phyloP scores from a whole-genome alignment of 2,797 vertebrate species.

The Rhyacichthys aspro region DNA sequence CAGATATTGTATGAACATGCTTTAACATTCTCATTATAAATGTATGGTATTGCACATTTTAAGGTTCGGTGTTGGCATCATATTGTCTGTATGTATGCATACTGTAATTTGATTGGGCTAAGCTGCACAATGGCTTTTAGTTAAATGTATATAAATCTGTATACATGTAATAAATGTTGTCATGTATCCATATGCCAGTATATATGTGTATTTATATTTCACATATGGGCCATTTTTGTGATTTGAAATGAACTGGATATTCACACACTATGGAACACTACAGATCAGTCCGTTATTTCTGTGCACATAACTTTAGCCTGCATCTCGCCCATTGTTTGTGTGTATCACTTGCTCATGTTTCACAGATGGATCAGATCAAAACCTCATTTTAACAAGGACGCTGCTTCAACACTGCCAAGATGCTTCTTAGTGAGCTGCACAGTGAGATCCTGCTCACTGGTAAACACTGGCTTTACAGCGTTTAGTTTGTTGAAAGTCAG shows the following conservation, averaged over 20 bases:
- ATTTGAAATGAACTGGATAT: conserved; percentile 1
- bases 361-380: background rate
- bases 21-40: conserved; percentile 10
- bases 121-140: conserved; percentile 10
- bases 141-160: conserved; percentile 27
- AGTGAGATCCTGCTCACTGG: conserved; percentile 11
- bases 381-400: conserved; percentile 6
- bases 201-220: conserved; percentile 28
- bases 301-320: conserved; percentile 27
- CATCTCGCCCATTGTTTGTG: conserved; percentile 34
- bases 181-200: conserved; percentile 39
- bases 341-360: conserved; percentile 13
- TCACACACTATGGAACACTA: background rate
- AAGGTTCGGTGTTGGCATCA: conserved; percentile 27
- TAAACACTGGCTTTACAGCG: conserved; percentile 31
- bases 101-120: conserved; percentile 9
- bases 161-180: conserved; percentile 44
- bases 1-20: conserved; percentile 29
- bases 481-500: conserved; percentile 32
- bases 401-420: conserved; percentile 3
- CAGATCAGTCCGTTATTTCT: background rate
- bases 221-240: conserved; percentile 17
- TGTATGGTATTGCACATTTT: conserved; percentile 16
- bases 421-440: conserved; percentile 20
- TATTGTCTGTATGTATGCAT: conserved; percentile 34